phyloP scores from a whole-genome alignment of 2,888 invertebrate genomes.

The Drosophila suboccidentalis region DNA sequence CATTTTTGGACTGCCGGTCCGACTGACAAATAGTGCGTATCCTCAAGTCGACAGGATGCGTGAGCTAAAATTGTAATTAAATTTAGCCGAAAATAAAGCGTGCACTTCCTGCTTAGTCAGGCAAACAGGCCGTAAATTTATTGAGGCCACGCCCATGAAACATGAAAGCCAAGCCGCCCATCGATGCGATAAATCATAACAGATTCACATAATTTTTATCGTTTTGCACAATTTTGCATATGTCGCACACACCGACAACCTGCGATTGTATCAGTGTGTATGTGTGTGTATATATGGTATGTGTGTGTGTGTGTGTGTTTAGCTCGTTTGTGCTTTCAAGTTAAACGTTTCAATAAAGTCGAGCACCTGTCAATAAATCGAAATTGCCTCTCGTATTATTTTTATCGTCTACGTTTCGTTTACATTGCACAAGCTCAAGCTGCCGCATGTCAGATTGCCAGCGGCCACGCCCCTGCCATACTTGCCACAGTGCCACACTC shows the following conservation, averaged over 20 bases:
- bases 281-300: background rate
- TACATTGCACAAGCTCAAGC: constrained; percentile 71
- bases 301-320: constrained; percentile 1
- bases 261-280: background rate
- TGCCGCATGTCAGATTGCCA: constrained; percentile 69
- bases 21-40: constrained; percentile 69
- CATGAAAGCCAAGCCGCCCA: constrained; percentile 5
- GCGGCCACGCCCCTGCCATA: constrained; percentile 51
- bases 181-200: constrained; percentile 73
- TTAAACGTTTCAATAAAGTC: constrained; percentile 82
- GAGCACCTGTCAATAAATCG: constrained; percentile 83
- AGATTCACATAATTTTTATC: constrained; percentile 74
- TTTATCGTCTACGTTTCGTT: constrained; percentile 77
- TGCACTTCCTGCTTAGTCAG: constrained; percentile 52
- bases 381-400: constrained; percentile 82
- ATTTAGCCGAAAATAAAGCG: constrained; percentile 49
- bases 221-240: constrained; percentile 76
- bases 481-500: constrained; percentile 15
- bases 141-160: background rate
- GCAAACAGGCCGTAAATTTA: constrained; percentile 32
- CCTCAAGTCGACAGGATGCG: constrained; percentile 39
- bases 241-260: constrained; percentile 33
- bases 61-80: constrained; percentile 61
- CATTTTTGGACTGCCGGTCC: background rate
- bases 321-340: constrained; percentile 56